Evolutionary conservation across 2,113 vertebrate species (phyloP), one percentile per base, ranked within the genome.

Genomic region (Gulo gulo): DNA sequence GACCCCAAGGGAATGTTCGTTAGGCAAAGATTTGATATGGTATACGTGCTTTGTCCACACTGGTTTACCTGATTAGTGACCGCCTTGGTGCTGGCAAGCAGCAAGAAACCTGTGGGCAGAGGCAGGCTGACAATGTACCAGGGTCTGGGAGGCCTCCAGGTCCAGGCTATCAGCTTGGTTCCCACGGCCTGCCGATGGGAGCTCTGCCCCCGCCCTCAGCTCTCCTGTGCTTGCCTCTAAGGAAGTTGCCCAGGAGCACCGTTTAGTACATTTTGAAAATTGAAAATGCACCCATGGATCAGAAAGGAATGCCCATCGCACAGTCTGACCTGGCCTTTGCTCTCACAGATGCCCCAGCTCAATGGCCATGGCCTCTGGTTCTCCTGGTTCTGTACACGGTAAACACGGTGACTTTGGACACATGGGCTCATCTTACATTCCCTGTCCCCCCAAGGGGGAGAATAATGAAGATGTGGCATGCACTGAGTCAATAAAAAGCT

Each of bases 401-500:
- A 73, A 95, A 63, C 71, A 84, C 6, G 2, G 71, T 80, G 74
- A 67, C 65, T 98, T 92, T 76, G 74, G 86, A 91, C 86, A 96
- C 73, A 83, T 20, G 0, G 2, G 39, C 55, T 97, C 36, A 83
- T 96, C 81, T 97, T 79, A 78, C 65, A 91, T 88, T 80, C 55
- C 10, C 52, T n/a, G 47, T 45, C 55, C 36, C 67, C 92, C 31
- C 47, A 82, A 86, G 61, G 55, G 59, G 47, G 39, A 96, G 67
- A 94, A 88, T 85, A 96, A 96, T 85, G 87, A 97, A 83, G 95
- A 97, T 18, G 65, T 95, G 88, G 52, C 73, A 74, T 45, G 71
- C 16, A 63, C 26, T 21, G n/a, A 94, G 39, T 97, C 69, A 91
- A 55, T 89, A 85, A 97, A 88, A 96, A 95, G 79, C 36, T 84